Base-by-base conservation (phyloP, 2,888 invertebrate species). In the Troilus luridus region DNA sequence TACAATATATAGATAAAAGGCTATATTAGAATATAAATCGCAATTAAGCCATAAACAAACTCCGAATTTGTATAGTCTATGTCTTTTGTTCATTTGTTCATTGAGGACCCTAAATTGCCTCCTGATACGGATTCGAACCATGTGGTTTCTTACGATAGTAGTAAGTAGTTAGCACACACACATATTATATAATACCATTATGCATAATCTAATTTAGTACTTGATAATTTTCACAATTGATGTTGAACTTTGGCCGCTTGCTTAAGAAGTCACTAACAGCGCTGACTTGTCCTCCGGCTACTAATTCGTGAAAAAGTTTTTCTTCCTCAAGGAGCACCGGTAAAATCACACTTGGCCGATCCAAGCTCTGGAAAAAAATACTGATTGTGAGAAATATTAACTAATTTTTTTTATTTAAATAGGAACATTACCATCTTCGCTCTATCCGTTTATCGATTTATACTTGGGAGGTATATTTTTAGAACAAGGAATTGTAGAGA, bases 161-260 rank as follows among this genome's bases (percentile, higher is more conserved):
- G 5, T 41, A 41, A 41, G 41, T 41, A 41, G 41, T 41, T 41
- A 41, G 5, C 1, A 41, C 41, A 41, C 41, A 41, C 2, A 41
- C 41, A 41, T 41, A 41, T 41, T 3, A 3, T 41, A 41, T 41
- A 3, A 1, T 41, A 41, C 2, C 41, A 41, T 41, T 41, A 41
- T 41, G 41, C 41, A 41, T 41, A 41, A 41, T 3, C 11, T 56
- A 21, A 62, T 21, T 21, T 0, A 54, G 7, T 60, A 93, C 93
- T 95, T 96, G 95, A 93, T 95, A 96, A 93, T 95, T 95, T 19
- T 95, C 94, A 93, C 95, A 95, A 93, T 96, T 96, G 90, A 96
- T 94, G 93, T 96, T 95, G 92, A 96, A 94, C 17, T 94, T 93
- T 2, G 94, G 93, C 93, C 95, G 94, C 1, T 94, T 93, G 54